Base-by-base conservation (phyloP, 1,140 invertebrate genomes). In the Leptopilina boulardi region DNA sequence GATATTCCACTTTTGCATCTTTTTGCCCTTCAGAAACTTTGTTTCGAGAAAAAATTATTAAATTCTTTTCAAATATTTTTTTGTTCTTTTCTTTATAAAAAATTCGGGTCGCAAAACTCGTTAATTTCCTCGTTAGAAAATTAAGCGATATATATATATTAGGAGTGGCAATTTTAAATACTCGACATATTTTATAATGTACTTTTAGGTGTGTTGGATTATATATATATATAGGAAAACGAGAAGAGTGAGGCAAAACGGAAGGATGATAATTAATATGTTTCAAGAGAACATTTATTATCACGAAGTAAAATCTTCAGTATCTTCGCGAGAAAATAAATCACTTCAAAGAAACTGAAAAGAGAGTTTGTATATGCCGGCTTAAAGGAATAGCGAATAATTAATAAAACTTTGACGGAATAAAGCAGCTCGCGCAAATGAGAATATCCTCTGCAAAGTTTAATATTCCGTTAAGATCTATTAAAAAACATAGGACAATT, bases 351-450 rank as follows among this genome's bases (percentile, higher is more conserved):
- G 23, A 9, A 13, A 34, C 13, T 66, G 56, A 66, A 5, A 66
- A 30, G 6, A 30, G 5, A 30, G 59, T 59, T 15, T n/a, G 56
- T 30, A 30, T 23, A 5, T 15, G 3, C 3, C 2, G 30, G 30
- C 30, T 34, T 1, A 11, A 66, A 23, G 1, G 26, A 3, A 66
- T 66, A 26, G 11, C 1, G 11, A 66, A 66, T 26, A 66, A 66
- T 30, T 66, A 66, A 66, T 66, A 66, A 66, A 34, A 66, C 15
- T 66, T 30, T 66, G 59, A 66, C 11, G 59, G 11, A 66, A 66
- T 66, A 30, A 51, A 8, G 34, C n/a, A 2, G n/a, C 47, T 18
- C 47, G n/a, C n/a, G 44, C 8, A 66, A 66, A 66, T n/a, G 26
- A 66, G n/a, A 8, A 19, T 30, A 30, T 30, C 1, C 59, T n/a